phyloP scores from a whole-genome alignment of 1,140 invertebrate species.

The Zaprionus ghesquierei region DNA sequence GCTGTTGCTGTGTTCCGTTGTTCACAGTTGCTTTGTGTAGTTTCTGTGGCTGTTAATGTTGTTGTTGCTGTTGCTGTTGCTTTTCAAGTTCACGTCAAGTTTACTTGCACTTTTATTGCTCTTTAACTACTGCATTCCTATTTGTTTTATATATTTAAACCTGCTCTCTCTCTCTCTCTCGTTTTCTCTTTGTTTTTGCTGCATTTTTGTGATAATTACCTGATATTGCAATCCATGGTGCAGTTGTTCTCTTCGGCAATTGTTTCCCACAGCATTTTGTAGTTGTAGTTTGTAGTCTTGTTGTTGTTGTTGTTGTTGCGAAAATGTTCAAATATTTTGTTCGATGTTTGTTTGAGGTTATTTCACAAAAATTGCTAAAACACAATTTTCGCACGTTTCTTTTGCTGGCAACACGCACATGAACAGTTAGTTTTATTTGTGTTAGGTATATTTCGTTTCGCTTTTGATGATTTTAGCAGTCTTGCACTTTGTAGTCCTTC shows the following conservation, averaged over 20 bases:
- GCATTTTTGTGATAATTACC: constrained; percentile 80
- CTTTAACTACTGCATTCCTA: constrained; percentile 27
- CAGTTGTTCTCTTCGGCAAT: constrained; percentile 74
- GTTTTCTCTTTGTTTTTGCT: no score
- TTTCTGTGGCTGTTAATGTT: constrained; percentile 35
- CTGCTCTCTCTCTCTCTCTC: neutral
- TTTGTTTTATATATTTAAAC: neutral
- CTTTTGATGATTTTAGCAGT: constrained; percentile 15
- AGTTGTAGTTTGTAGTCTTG: constrained; percentile 16
- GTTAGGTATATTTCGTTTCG: constrained; percentile 44
- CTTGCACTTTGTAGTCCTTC: constrained; percentile 64
- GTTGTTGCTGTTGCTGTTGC: constrained; percentile 31
- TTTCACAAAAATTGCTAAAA: constrained; percentile 76
- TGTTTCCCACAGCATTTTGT: constrained; percentile 80
- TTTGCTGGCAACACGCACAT: constrained; percentile 53
- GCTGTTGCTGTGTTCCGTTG: constrained; percentile 36
- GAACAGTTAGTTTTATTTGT: constrained; percentile 52
- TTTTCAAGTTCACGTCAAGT: constrained; percentile 22
- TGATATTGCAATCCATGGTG: constrained; percentile 77
- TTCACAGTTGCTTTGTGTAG: constrained; percentile 34
- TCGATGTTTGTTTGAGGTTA: constrained; percentile 12
- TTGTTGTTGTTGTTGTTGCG: neutral
- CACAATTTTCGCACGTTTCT: constrained; percentile 66
- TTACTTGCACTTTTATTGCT: constrained; percentile 59
- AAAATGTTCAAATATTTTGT: constrained; percentile 16